A percentile compares a stretch with the other conserved stretches of the same genome.
Conservation (phyloP, 1,140 invertebrate species). For the Tribolium madens region DNA sequence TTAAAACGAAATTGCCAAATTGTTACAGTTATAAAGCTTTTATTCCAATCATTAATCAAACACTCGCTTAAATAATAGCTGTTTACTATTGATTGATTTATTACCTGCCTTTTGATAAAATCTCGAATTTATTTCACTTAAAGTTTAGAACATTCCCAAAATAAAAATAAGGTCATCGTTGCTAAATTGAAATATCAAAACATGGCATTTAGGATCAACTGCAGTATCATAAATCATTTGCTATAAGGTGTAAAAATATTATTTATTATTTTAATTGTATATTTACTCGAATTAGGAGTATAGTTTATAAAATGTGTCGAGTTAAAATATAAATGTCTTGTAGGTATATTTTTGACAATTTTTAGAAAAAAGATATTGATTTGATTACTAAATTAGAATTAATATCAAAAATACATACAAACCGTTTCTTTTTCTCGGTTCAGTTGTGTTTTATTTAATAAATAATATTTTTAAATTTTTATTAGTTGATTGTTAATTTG, state of each 20-base stretch:
- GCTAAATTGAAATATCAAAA: slow-evolving; percentile 18
- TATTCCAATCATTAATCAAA: not conserved
- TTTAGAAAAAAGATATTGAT: no score
- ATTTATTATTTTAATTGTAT: no score
- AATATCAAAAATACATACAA: no score
- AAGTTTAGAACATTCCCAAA: not conserved
- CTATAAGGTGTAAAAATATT: not conserved
- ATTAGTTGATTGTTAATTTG: no score
- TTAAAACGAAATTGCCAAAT: not conserved
- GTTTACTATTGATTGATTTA: not conserved
- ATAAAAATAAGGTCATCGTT: slow-evolving; percentile 1
- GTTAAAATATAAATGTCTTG: no score
- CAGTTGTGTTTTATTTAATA: no score
- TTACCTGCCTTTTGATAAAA: not conserved
- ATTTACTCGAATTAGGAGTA: no score
- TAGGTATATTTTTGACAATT: no score
- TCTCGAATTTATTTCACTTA: not conserved
- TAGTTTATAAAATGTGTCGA: no score
- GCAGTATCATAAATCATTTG: not conserved
- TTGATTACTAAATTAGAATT: no score
- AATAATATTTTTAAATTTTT: no score
- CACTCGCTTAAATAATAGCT: not conserved
- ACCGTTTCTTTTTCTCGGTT: no score
- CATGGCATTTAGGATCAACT: not conserved
- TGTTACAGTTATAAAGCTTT: not conserved